Evolutionary conservation across 2,888 invertebrate species (phyloP).

Genomic region (Caenorhabditis japonica): DNA sequence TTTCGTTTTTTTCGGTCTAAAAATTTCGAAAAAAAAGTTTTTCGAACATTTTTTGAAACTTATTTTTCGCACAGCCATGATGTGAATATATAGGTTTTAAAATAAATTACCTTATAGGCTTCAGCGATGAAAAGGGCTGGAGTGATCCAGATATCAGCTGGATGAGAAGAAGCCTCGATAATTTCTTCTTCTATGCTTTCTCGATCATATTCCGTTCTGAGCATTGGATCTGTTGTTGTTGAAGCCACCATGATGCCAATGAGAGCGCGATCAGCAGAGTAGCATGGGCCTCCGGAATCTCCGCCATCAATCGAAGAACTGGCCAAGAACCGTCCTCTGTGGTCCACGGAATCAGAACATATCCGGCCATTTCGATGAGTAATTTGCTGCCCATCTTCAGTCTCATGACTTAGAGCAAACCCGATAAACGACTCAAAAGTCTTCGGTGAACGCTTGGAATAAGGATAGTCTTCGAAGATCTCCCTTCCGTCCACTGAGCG

Average conservation of each 20-base stretch:
- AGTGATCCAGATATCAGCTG: constrained; percentile 31
- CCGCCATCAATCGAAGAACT: constrained; percentile 34
- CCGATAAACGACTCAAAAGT: constrained; percentile 31
- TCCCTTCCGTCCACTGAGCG: constrained; percentile 24
- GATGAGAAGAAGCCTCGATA: constrained; percentile 25
- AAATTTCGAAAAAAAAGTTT: too few species aligned
- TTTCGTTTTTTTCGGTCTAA: too few species aligned
- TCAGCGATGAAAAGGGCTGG: constrained; percentile 18
- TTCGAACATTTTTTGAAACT: too few species aligned
- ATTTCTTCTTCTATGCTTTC: constrained; percentile 32
- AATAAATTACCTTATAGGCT: constrained; percentile 33
- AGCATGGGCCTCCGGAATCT: constrained; percentile 38
- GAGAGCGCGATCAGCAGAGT: constrained; percentile 31
- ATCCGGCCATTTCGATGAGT: constrained; percentile 33
- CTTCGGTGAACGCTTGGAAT: constrained; percentile 17
- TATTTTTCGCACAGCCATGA: too few species aligned
- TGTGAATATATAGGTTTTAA: constrained; percentile 27
- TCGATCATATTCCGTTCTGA: constrained; percentile 27
- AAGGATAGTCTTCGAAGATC: constrained; percentile 33
- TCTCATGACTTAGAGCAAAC: constrained; percentile 25
- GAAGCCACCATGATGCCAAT: constrained; percentile 41
- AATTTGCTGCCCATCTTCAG: constrained; percentile 20
- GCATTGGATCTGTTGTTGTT: constrained; percentile 21
- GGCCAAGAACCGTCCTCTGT: constrained; percentile 31
- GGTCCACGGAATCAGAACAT: constrained; percentile 20